Evolutionary conservation across 2,888 invertebrate genomes (phyloP).

Genomic region (Cetonia aurata): DNA sequence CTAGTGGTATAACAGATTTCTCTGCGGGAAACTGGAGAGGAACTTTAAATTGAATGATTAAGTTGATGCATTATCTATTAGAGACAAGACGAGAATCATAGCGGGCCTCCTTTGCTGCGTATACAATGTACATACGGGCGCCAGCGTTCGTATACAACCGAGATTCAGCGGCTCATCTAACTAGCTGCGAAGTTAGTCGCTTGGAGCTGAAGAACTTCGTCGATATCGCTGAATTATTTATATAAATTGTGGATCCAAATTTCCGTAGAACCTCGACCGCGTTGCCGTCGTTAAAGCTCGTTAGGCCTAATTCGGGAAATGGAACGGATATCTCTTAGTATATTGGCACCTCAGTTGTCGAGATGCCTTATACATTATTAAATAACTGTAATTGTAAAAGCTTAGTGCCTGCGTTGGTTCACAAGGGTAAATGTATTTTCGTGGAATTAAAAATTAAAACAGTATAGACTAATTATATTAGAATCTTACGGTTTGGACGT

Average conservation of each 20-base stretch:
- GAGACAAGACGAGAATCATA: not conserved
- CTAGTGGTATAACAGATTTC: no score
- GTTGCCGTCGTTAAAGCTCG: constrained; percentile 25
- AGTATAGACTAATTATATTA: no score
- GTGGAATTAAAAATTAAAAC: no score
- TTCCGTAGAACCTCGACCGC: not conserved
- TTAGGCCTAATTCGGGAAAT: constrained; percentile 30
- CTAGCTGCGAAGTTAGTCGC: no score
- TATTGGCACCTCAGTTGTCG: not conserved
- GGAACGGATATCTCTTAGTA: constrained; percentile 14
- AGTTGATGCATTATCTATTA: constrained; percentile 29
- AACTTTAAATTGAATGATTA: constrained; percentile 31
- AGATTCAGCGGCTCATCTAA: no score
- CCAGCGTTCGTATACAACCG: not conserved
- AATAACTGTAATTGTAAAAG: not conserved
- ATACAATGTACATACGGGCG: not conserved
- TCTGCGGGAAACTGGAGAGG: not conserved
- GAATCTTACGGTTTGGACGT: no score
- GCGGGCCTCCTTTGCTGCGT: not conserved
- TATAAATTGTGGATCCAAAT: constrained; percentile 32
- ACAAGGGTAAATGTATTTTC: no score
- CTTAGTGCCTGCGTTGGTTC: not conserved
- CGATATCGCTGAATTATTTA: constrained; percentile 26
- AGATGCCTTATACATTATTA: not conserved
- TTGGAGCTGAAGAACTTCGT: not conserved